Conservation (phyloP, 2,888 invertebrate genomes). For the Scaptomyza tumidula region DNA sequence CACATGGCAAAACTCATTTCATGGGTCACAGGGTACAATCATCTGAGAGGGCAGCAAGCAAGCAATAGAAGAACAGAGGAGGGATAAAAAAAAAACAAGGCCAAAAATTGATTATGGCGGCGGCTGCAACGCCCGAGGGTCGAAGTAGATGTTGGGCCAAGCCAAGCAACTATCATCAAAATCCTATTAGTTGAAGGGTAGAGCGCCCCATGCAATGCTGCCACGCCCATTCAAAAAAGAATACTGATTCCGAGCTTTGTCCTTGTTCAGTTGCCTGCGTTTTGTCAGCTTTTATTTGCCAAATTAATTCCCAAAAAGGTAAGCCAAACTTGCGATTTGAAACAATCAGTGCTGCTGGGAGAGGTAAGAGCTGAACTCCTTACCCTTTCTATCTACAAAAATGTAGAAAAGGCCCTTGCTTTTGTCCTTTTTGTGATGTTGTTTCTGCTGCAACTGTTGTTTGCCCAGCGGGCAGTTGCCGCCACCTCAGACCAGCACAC, state of each 20-base stretch:
- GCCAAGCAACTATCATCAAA: conserved; percentile 79
- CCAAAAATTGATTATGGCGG: conserved; percentile 77
- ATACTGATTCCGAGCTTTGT: conserved; percentile 50
- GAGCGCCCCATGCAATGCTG: conserved; percentile 28
- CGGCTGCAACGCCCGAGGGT: conserved; percentile 56
- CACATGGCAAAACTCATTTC: conserved; percentile 84
- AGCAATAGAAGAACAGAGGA: conserved; percentile 33
- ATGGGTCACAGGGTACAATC: conserved; percentile 84
- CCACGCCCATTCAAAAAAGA: conserved; percentile 20
- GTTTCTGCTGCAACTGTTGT: conserved; percentile 74
- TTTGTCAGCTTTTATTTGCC: conserved; percentile 78
- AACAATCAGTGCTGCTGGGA: conserved; percentile 70
- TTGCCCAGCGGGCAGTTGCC: conserved; percentile 63
- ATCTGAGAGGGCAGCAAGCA: conserved; percentile 55
- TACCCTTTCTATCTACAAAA: conserved; percentile 16
- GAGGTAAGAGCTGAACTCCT: conserved; percentile 30
- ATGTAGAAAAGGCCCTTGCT: conserved; percentile 31
- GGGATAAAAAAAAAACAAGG: conserved; percentile 53
- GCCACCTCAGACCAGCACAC: conserved; percentile 58
- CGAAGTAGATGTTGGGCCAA: conserved; percentile 34
- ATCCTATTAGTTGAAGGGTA: conserved; percentile 79
- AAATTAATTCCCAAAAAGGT: conserved; percentile 81
- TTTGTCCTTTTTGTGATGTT: conserved; percentile 71
- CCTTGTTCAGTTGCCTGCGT: conserved; percentile 74
- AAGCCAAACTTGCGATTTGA: conserved; percentile 80